Evolutionary conservation across 2,888 invertebrate species (phyloP), one percentile per base, ranked within the genome.

Genomic region (Melitaea athalia): DNA sequence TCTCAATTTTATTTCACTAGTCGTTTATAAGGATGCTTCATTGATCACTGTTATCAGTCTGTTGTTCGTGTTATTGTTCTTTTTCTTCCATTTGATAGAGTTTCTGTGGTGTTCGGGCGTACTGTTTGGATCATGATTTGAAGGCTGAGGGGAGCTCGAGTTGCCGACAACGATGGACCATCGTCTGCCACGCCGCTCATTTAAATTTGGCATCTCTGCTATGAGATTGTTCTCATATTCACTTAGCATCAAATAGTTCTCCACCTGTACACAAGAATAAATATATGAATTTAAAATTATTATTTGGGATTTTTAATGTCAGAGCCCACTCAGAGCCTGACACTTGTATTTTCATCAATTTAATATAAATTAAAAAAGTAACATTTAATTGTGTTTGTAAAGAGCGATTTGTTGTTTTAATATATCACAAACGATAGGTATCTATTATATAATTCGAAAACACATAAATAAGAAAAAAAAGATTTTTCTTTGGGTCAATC

Each of bases 201-300:
- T 94, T 78, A 96, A 91, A 77, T 95, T 95, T 24, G 96, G 96
- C 89, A 96, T 93, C 84, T 96, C 96, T 1, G 96, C 96, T 79
- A 96, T 96, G 69, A 97, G 89, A 85, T 97, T 97, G 89, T 97
- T 97, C 85, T 97, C 97, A 85, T 96, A 97, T 86, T 97, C 97
- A 79, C 96, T 96, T 74, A 97, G 93, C 96, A 97, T 96, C 78
- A 97, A 91, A 85, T 96, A 97, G 89, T 97, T 96, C 86, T 97
- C 97, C 74, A 97, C 95, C 93, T 94, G 88, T n/a, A 83, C 84
- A 78, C 14, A 15, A n/a, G 50, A 17, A 17, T 24, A 24, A 14
- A 31, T 33, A 14, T 24, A 24, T 24, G 3, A 1, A 24, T 24
- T 24, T 24, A 2, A 5, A 38, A 53, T 15, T 2, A 11, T 15